Percentiles rank a stretch among this genome's conserved stretches.
Evolutionary conservation across 2,888 invertebrate genomes (phyloP).

Genomic region (Ophion slaviceki): DNA sequence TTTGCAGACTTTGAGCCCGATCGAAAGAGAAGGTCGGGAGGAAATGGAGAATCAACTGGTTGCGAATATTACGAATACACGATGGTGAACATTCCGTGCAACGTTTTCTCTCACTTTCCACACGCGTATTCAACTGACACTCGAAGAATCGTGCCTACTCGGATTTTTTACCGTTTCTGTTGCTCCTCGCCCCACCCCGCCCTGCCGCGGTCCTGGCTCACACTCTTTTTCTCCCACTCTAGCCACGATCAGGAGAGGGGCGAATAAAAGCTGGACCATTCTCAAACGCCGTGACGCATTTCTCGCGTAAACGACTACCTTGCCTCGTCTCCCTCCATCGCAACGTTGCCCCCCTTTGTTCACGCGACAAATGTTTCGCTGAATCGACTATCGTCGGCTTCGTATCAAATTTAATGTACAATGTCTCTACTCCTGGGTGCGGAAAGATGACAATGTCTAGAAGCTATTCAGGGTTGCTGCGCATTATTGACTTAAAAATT

Average conservation of each 20-base stretch:
- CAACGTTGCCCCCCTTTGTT: not conserved
- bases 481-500: too few species aligned
- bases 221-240: constrained; percentile 18
- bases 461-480: not conserved
- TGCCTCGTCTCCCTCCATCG: not conserved
- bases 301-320: constrained; percentile 48
- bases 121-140: constrained; percentile 46
- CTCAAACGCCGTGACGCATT: constrained; percentile 49
- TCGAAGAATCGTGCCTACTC: constrained; percentile 46
- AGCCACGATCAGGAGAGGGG: constrained; percentile 2
- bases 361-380: constrained; percentile 28
- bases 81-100: not conserved
- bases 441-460: not conserved
- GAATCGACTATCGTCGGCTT: constrained; percentile 5
- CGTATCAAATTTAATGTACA: not conserved
- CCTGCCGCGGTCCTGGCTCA: constrained; percentile 5
- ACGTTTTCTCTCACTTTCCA: not conserved
- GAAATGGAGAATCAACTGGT: constrained; percentile 18
- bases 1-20: not conserved
- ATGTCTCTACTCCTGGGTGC: not conserved
- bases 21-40: not conserved
- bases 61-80: not conserved
- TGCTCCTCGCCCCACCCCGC: not conserved
- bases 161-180: constrained; percentile 52
- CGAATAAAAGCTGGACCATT: constrained; percentile 37